Evolutionary conservation across 2,797 vertebrate species (phyloP).

Genomic region (Galagoides demidoff): DNA sequence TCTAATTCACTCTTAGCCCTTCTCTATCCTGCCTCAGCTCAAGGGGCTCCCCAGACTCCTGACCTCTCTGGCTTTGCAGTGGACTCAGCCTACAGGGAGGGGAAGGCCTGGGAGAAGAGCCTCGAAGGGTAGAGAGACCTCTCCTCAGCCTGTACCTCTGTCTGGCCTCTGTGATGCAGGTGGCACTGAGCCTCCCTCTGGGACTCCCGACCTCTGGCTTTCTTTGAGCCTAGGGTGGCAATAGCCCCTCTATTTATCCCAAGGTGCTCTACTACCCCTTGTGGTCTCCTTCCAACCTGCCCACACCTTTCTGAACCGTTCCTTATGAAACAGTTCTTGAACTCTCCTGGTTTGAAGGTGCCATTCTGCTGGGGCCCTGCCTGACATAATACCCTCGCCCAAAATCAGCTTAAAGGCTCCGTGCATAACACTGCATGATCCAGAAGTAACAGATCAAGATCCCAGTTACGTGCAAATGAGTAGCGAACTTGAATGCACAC

Average conservation of each 20-base stretch:
- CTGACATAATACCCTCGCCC: background rate
- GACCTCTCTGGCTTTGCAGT: background rate
- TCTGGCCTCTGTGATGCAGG: background rate
- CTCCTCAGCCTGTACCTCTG: background rate
- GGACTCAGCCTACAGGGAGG: no score
- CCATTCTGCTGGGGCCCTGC: background rate
- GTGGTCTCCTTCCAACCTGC: background rate
- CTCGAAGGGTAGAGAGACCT: background rate
- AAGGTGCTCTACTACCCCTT: no score
- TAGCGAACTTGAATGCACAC: background rate
- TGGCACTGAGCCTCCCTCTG: background rate
- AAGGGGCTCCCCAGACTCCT: background rate
- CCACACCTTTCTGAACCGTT: background rate
- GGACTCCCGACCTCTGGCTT: background rate
- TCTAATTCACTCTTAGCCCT: background rate
- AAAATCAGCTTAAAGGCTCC: background rate
- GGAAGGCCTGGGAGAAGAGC: background rate
- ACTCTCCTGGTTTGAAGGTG: background rate
- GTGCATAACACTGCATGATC: background rate
- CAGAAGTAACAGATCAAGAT: background rate
- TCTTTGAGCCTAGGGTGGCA: background rate
- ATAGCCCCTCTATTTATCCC: background rate
- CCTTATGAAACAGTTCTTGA: background rate
- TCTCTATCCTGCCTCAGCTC: fast-evolving
- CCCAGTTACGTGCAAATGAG: background rate